Base-by-base conservation (phyloP, 2,797 vertebrate genomes). In the Gadopsis bispinosus region DNA sequence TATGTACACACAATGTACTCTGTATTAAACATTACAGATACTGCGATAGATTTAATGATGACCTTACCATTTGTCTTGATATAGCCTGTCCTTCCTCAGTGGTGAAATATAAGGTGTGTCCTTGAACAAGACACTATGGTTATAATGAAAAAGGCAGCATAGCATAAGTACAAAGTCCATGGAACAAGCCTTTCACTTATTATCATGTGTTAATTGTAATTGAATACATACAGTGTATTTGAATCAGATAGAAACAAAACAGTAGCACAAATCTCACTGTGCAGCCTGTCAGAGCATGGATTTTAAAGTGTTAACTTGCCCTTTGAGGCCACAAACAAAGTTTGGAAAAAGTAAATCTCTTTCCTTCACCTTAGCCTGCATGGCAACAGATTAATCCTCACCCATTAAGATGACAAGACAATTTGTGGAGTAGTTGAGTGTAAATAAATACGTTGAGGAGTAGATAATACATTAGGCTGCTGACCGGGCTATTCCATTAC, bases 381-480 rank as follows among this genome's bases (percentile, higher is more conserved):
- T 92, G 91, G 94, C 93, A 93, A 94, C 92, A 95, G 92, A 96
- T 96, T 93, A 95, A 96, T 96, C 93, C 93, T 94, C 88, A 79
- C 85, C 94, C 91, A 93, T 95, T 95, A 94, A 91, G 93, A 95
- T 93, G 95, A 95, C 95, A 95, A 93, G 92, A 93, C 95, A 95
- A 95, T 96, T 94, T 96, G 93, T 91, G 91, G 92, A 91, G 94
- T 94, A 95, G 95, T 94, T 95, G 93, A 95, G 94, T 95, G 94
- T 96, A 96, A 95, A 96, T 96, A 96, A 96, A 96, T 94, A 95
- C 88, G 72, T 89, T 93, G 95, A 95, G 93, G 88, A 94, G 92
- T 89, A 94, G 94, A 96, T 96, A 95, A 96, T 95, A 95, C 90
- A 95, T 96, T 95, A 96, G 93, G 87, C 91, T 94, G 88, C 94